phyloP scores from a whole-genome alignment of 2,797 vertebrate species.

The Thripadectes ignobilis region DNA sequence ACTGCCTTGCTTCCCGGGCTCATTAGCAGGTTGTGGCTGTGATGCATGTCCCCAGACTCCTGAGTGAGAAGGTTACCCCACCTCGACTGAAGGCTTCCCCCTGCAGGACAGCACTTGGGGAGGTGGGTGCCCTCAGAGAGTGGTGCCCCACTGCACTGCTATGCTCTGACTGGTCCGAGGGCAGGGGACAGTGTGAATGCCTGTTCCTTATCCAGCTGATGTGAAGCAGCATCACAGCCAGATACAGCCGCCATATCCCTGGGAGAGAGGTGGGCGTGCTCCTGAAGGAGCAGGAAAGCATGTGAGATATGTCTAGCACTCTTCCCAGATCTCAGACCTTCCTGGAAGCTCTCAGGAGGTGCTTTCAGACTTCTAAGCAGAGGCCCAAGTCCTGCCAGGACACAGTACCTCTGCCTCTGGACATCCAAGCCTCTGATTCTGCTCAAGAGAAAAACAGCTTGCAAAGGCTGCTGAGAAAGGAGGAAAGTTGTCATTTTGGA shows the following conservation, averaged over 20 bases:
- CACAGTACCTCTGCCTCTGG: background rate
- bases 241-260: background rate
- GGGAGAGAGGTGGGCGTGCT: background rate
- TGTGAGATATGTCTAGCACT: background rate
- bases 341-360: background rate
- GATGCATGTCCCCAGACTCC: background rate
- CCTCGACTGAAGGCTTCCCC: background rate
- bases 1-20: background rate
- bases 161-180: accelerated
- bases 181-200: background rate
- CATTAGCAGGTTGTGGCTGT: background rate
- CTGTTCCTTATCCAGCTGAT: background rate
- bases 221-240: background rate
- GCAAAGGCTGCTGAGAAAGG: background rate
- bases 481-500: background rate
- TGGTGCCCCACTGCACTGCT: accelerated
- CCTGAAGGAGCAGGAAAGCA: background rate
- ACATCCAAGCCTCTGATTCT: background rate
- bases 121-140: background rate
- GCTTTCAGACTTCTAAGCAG: background rate
- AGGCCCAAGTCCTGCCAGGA: background rate
- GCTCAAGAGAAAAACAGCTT: background rate
- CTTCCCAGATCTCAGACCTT: background rate
- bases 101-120: background rate
- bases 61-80: background rate